phyloP scores from a whole-genome alignment of 2,797 vertebrate genomes.

The Artibeus lituratus region DNA sequence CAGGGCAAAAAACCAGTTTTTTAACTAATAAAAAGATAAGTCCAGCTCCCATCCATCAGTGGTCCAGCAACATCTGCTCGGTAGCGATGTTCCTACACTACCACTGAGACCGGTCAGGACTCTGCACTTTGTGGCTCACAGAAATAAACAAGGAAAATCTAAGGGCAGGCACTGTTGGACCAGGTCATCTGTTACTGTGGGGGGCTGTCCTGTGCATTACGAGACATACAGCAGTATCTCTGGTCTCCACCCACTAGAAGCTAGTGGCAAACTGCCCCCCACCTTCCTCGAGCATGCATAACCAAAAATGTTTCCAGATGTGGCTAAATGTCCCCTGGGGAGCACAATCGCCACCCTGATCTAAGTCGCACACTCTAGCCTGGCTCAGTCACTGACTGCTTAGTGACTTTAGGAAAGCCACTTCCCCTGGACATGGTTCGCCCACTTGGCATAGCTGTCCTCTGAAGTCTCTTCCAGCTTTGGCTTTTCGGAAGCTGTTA shows the following conservation, averaged over 20 bases:
- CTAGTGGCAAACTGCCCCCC: not conserved
- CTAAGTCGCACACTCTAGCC: not conserved
- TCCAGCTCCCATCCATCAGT: not conserved
- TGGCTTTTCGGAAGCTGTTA: not conserved
- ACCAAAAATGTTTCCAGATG: not conserved
- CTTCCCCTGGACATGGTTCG: not conserved
- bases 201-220: not conserved
- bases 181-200: not conserved
- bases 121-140: not conserved
- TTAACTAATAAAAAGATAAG: not conserved
- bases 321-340: not conserved
- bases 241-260: not conserved
- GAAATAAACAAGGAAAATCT: not conserved
- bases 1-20: not conserved
- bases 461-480: not conserved
- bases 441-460: not conserved
- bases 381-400: not conserved
- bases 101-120: not conserved
- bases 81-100: not conserved
- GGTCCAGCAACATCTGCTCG: not conserved
- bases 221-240: not conserved
- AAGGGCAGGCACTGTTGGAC: not conserved
- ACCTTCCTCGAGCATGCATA: not conserved
- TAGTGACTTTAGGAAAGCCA: not conserved
- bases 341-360: not conserved